A percentile compares a stretch with the other conserved stretches of the same genome.
Evolutionary conservation across 2,888 invertebrate genomes (phyloP).

Genomic region (Eilema caniola): DNA sequence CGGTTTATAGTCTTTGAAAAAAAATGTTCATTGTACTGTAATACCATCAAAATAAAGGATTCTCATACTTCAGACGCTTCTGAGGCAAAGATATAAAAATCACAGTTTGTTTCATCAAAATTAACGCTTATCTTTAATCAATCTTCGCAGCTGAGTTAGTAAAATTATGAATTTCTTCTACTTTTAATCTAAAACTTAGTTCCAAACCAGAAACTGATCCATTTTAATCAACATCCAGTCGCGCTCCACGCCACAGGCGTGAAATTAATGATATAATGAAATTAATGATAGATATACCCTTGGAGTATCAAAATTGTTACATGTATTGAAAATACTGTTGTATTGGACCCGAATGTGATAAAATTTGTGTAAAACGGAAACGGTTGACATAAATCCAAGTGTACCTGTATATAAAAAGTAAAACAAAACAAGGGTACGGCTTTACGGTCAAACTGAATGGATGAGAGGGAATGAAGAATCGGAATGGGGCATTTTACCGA

Average conservation of each 20-base stretch:
- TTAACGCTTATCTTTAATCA: not conserved
- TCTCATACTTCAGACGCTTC: no score
- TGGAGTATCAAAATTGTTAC: not conserved
- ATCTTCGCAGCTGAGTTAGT: not conserved
- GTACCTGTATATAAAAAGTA: not conserved
- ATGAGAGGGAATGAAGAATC: not conserved
- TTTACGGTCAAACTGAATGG: not conserved
- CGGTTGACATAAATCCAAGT: not conserved
- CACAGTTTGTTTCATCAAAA: not conserved
- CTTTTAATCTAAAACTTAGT: not conserved
- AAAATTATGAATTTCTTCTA: not conserved
- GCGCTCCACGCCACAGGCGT: not conserved
- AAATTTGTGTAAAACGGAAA: not conserved
- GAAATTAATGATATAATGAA: not conserved
- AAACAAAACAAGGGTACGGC: not conserved
- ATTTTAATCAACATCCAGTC: not conserved
- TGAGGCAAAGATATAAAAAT: no score
- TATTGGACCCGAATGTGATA: not conserved
- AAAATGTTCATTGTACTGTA: not conserved
- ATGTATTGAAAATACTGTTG: not conserved
- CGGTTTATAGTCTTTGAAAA: not conserved
- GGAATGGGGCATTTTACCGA: not conserved
- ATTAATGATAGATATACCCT: conserved; percentile 1
- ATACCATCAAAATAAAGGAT: not conserved
- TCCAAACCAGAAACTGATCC: not conserved